Evolutionary conservation across 1,140 invertebrate genomes (phyloP).

Genomic region (Drosophila pachea): DNA sequence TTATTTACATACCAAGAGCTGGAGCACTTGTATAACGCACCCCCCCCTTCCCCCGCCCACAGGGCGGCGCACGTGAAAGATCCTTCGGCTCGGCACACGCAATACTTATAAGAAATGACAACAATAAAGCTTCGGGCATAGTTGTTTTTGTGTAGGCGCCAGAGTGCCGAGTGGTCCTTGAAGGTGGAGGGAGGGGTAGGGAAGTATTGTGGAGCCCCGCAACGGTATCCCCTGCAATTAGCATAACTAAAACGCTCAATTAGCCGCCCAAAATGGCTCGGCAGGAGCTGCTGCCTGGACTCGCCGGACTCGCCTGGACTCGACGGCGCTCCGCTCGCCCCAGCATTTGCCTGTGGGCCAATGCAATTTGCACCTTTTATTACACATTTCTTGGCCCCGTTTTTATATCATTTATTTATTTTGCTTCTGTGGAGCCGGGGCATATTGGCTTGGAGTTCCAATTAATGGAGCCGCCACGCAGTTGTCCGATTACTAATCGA

Average conservation of each 20-base stretch:
- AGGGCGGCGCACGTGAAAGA: conserved; percentile 16
- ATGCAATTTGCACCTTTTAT: conserved; percentile 75
- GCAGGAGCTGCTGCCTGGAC: conserved; percentile 16
- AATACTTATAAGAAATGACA: conserved; percentile 59
- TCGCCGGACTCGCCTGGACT: conserved; percentile 11
- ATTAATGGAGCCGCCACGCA: no score
- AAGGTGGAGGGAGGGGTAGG: neutral
- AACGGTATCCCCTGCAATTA: conserved; percentile 53
- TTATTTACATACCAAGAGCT: conserved; percentile 28
- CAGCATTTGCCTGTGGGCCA: conserved; percentile 13
- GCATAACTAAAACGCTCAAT: conserved; percentile 77
- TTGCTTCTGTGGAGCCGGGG: conserved; percentile 13
- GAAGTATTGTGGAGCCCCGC: neutral
- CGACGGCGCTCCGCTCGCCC: neutral
- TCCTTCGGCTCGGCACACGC: conserved; percentile 13
- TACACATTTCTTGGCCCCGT: conserved; percentile 53
- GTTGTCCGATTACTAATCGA: no score
- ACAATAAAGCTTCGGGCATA: conserved; percentile 48
- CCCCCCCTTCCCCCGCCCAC: conserved; percentile 24
- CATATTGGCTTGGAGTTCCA: neutral
- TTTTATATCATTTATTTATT: conserved; percentile 28
- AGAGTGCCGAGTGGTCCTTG: no score
- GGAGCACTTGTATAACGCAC: conserved; percentile 12
- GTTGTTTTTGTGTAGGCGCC: no score
- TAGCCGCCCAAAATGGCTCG: conserved; percentile 62